Conservation (phyloP, 2,113 vertebrate genomes). For the Lontra canadensis region DNA sequence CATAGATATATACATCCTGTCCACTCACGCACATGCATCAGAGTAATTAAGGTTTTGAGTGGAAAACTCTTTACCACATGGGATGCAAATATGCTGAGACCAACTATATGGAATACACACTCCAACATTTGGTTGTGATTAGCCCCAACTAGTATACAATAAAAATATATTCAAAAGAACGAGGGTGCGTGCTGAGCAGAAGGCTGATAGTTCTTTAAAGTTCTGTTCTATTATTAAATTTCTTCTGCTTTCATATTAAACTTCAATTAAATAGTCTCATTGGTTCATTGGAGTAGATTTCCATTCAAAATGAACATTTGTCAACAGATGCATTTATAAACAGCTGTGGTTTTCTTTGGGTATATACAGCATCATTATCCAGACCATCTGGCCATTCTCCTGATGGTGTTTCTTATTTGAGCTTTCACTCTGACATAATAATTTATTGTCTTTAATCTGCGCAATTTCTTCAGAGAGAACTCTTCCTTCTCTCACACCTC, state of each 20-base stretch:
- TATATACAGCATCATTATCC: conserved; percentile 66
- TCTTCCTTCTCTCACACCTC: conserved; percentile 61
- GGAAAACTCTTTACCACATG: conserved; percentile 66
- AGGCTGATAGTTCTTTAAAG: conserved; percentile 68
- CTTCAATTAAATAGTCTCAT: conserved; percentile 65
- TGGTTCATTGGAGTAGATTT: conserved; percentile 70
- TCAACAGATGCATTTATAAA: conserved; percentile 77
- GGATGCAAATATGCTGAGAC: conserved; percentile 41
- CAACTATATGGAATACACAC: not conserved
- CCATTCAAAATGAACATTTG: conserved; percentile 68
- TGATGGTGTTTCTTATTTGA: conserved; percentile 75
- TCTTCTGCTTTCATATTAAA: conserved; percentile 74
- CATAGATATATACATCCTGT: conserved; percentile 24
- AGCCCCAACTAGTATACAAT: conserved; percentile 34
- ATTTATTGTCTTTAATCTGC: conserved; percentile 73
- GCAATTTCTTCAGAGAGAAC: conserved; percentile 69
- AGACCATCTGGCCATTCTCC: conserved; percentile 79
- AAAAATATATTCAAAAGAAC: conserved; percentile 63
- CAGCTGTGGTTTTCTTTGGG: conserved; percentile 77
- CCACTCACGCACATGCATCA: conserved; percentile 17
- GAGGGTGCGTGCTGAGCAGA: conserved; percentile 28
- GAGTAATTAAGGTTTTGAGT: conserved; percentile 40
- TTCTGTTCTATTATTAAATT: conserved; percentile 67
- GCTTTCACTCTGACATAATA: conserved; percentile 74
- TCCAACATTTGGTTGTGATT: conserved; percentile 65